phyloP scores from a whole-genome alignment of 1,140 invertebrate genomes.

The Anoplolepis gracilipes region DNA sequence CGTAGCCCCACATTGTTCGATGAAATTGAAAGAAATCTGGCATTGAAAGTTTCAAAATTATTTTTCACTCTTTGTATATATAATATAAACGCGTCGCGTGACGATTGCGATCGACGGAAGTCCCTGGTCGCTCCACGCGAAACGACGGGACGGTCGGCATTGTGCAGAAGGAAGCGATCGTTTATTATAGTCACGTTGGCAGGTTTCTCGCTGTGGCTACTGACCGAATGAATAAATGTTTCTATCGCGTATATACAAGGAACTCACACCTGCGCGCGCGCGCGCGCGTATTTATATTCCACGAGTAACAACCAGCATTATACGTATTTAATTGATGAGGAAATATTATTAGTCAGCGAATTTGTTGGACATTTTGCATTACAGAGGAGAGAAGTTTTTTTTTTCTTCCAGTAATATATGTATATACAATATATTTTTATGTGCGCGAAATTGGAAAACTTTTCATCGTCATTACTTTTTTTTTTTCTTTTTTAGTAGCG shows the following conservation, averaged over 20 bases:
- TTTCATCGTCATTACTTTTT: background rate
- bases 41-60: conserved; percentile 12
- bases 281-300: conserved; percentile 23
- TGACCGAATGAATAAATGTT: conserved; percentile 72
- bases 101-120: conserved; percentile 45
- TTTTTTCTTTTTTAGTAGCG: background rate
- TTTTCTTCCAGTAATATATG: background rate
- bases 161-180: conserved; percentile 66
- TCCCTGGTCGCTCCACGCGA: conserved; percentile 39
- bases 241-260: conserved; percentile 63
- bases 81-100: conserved; percentile 35
- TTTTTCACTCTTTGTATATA: background rate
- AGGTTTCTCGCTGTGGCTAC: conserved; percentile 61
- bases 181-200: conserved; percentile 71
- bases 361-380: background rate
- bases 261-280: too few relatives aligned
- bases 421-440: too few relatives aligned
- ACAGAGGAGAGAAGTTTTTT: background rate
- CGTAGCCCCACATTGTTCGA: background rate
- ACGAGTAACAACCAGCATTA: background rate
- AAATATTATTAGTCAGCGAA: conserved; percentile 9
- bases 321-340: conserved; percentile 5
- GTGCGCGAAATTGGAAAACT: background rate
- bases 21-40: conserved; percentile 12
- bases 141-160: background rate